These are phyloP conservation scores for Ctenodactylus gundi DNA, from an alignment of 2,113 vertebrate species.

Conservation along the genomic window DNA sequence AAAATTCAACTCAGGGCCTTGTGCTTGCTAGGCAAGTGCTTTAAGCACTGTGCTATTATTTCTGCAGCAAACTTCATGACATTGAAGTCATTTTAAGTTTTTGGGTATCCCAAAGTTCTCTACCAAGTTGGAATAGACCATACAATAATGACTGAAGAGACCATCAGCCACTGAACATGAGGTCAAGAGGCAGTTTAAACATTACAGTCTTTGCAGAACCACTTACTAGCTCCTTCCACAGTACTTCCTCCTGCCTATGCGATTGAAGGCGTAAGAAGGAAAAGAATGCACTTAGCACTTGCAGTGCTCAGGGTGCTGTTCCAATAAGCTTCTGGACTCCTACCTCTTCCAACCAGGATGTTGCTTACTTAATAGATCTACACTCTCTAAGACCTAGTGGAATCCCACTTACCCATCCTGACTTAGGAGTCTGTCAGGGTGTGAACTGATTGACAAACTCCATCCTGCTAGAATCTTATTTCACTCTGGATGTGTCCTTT, in stretches of 20 bases:
- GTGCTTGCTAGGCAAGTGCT: too few species aligned
- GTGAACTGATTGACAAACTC: not conserved
- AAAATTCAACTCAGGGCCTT: too few species aligned
- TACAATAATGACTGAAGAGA: not conserved
- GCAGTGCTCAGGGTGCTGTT: not conserved
- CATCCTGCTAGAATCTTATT: not conserved
- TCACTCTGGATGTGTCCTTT: constrained; percentile 24
- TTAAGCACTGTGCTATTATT: not conserved
- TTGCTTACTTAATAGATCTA: not conserved
- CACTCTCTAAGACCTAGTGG: not conserved
- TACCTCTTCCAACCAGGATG: not conserved
- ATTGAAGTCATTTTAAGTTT: not conserved
- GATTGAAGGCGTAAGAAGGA: not conserved
- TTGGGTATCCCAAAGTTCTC: not conserved
- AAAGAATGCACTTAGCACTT: not conserved
- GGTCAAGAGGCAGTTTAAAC: not conserved
- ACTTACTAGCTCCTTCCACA: not conserved
- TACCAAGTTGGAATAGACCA: not conserved
- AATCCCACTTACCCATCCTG: not conserved
- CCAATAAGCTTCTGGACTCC: not conserved
- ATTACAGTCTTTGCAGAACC: not conserved
- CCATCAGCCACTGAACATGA: not conserved
- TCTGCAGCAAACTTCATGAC: not conserved
- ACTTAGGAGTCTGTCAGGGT: not conserved
- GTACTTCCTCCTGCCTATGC: not conserved